Evolutionary conservation across 2,888 invertebrate genomes (phyloP).

Genomic region (Mimumesa dahlbomi): DNA sequence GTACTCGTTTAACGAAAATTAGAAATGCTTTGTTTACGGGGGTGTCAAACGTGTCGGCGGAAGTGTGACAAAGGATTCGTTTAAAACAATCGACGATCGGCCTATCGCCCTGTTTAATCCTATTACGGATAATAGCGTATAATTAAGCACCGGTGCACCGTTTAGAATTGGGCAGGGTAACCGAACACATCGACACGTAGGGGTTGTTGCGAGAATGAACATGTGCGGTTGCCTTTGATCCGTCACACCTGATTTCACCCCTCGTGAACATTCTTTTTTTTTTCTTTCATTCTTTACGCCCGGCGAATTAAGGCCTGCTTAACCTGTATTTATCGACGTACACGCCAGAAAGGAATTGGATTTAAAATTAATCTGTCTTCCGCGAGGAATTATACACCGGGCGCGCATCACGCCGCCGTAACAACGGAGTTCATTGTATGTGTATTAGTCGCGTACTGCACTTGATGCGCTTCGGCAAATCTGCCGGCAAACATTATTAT

Average conservation of each 20-base stretch:
- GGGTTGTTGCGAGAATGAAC: conserved; percentile 74
- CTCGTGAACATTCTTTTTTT: conserved; percentile 50
- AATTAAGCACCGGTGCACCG: conserved; percentile 66
- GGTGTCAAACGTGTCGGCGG: not conserved
- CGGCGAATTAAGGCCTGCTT: conserved; percentile 46
- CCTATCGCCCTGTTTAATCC: conserved; percentile 64
- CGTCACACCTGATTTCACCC: conserved; percentile 76
- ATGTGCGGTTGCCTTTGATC: conserved; percentile 74
- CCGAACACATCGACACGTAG: conserved; percentile 28
- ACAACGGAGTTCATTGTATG: not conserved
- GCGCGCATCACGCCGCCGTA: conserved; percentile 3
- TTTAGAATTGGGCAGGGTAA: conserved; percentile 28
- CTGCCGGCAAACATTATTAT: conserved; percentile 4
- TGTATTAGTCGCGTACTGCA: not conserved
- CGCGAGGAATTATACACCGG: conserved; percentile 14
- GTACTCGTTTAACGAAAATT: not conserved
- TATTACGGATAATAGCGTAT: conserved; percentile 74
- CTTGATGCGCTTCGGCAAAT: conserved; percentile 4
- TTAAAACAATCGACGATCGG: conserved; percentile 43
- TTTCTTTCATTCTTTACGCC: no score
- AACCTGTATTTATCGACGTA: conserved; percentile 32
- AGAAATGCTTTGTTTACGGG: not conserved
- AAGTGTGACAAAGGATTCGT: conserved; percentile 30
- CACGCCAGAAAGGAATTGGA: conserved; percentile 3
- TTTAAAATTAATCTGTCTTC: conserved; percentile 5